Percentiles rank a stretch among this genome's conserved stretches.
phyloP scores from a whole-genome alignment of 2,797 vertebrate genomes.

The Eurystomus glaucurus region DNA sequence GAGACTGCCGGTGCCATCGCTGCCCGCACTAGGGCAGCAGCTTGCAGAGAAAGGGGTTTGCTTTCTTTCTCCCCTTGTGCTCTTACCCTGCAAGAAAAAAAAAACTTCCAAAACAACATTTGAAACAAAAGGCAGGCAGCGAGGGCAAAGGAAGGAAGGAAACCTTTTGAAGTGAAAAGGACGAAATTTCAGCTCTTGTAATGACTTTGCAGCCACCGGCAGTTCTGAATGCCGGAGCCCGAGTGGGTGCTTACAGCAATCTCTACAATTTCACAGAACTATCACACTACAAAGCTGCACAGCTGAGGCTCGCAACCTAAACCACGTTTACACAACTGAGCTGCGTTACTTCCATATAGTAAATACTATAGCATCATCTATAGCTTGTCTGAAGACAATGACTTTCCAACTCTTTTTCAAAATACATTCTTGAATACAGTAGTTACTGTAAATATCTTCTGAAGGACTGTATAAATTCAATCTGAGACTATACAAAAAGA shows the following conservation, averaged over 20 bases:
- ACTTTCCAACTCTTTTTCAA: slow-evolving; percentile 38
- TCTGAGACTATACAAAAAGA: slow-evolving; percentile 30
- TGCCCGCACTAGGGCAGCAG: rapidly evolving
- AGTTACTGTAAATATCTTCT: slow-evolving; percentile 64
- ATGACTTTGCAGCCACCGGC: neutral
- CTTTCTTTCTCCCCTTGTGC: neutral
- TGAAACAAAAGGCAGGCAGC: neutral
- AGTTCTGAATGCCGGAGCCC: slow-evolving; percentile 1
- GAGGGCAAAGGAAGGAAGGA: neutral
- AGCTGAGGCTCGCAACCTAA: neutral
- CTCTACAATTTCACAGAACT: slow-evolving; percentile 28
- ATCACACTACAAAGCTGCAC: slow-evolving; percentile 31
- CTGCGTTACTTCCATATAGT: neutral
- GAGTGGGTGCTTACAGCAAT: slow-evolving; percentile 4
- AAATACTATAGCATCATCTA: slow-evolving; percentile 53
- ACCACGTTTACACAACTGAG: neutral
- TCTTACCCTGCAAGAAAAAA: neutral
- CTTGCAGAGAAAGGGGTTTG: rapidly evolving
- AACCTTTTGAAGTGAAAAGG: slow-evolving; percentile 18
- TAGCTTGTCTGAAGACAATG: neutral
- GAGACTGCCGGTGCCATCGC: rapidly evolving
- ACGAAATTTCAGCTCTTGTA: slow-evolving; percentile 44
- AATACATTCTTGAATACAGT: slow-evolving; percentile 75
- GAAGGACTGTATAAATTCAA: slow-evolving; percentile 36
- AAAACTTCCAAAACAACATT: neutral